Percentiles rank a stretch among this genome's conserved stretches.
Evolutionary conservation across 2,888 invertebrate genomes (phyloP).

Genomic region (Sphecodes monilicornis): DNA sequence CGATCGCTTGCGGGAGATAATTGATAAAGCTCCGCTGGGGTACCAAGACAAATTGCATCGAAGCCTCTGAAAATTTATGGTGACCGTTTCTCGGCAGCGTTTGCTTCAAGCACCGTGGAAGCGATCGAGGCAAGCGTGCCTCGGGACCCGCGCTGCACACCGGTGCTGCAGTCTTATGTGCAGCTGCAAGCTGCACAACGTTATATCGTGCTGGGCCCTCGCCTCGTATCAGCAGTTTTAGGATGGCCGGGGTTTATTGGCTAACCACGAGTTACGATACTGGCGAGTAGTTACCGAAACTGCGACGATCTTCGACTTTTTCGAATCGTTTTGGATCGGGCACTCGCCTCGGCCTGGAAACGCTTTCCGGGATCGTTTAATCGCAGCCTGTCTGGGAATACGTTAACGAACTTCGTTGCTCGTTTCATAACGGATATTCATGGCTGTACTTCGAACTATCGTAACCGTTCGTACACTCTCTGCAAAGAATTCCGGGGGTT

Average conservation of each 20-base stretch:
- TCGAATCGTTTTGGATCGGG: background rate
- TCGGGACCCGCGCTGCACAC: background rate
- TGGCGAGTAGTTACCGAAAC: constrained; percentile 64
- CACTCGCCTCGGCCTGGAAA: no score
- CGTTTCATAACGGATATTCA: constrained; percentile 24
- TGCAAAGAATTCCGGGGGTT: background rate
- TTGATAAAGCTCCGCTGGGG: constrained; percentile 25
- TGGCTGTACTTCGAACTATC: background rate
- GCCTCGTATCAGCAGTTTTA: constrained; percentile 44
- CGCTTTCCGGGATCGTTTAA: constrained; percentile 7
- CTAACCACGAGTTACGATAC: constrained; percentile 64
- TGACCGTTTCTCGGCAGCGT: constrained; percentile 37
- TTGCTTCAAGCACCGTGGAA: constrained; percentile 23
- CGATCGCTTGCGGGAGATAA: constrained; percentile 17
- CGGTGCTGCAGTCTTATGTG: background rate
- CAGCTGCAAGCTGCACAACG: constrained; percentile 17
- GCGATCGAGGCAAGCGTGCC: background rate
- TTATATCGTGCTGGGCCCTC: background rate
- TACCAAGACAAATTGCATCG: constrained; percentile 44
- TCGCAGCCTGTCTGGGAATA: background rate
- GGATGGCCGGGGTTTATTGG: constrained; percentile 43
- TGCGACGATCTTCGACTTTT: constrained; percentile 22
- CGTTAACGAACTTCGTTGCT: constrained; percentile 38
- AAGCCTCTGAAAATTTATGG: constrained; percentile 43
- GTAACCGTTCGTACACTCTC: background rate